Conservation (phyloP, 1,140 invertebrate species). For the Drosophila sucinea region DNA sequence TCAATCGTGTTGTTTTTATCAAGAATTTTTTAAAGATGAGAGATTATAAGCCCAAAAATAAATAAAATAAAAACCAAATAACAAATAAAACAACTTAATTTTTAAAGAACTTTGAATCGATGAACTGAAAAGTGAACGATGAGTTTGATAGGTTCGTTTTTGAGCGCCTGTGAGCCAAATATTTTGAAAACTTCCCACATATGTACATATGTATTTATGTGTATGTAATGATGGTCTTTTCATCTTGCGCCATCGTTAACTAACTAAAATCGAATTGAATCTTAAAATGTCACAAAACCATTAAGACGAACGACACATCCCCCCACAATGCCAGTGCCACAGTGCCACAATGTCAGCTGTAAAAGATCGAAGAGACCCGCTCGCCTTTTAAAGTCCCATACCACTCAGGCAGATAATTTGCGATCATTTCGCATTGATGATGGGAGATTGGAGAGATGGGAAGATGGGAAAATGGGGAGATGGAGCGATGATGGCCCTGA, state of each 20-base stretch:
- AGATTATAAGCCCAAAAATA: neutral
- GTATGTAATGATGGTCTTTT: constrained; percentile 27
- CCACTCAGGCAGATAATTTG: constrained; percentile 60
- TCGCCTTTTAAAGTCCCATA: constrained; percentile 52
- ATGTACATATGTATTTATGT: neutral
- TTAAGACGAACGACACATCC: constrained; percentile 48
- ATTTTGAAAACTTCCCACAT: neutral
- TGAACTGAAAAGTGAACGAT: neutral
- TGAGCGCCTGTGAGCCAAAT: neutral
- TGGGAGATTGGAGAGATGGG: constrained; percentile 19
- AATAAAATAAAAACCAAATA: neutral
- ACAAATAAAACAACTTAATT: neutral
- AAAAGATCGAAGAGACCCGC: constrained; percentile 15
- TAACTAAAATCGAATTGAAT: constrained; percentile 47
- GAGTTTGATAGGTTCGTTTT: neutral
- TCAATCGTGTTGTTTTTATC: constrained; percentile 31
- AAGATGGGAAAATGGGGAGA: constrained; percentile 27
- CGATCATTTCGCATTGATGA: constrained; percentile 77
- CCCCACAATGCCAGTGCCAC: constrained; percentile 5
- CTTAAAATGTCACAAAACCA: constrained; percentile 69
- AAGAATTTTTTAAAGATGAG: constrained; percentile 17
- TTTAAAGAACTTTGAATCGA: neutral
- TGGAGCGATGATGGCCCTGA: constrained; percentile 76
- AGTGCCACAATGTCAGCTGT: constrained; percentile 12
- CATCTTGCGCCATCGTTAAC: constrained; percentile 62